These are phyloP conservation scores for Sarotherodon lohbergeri DNA, from an alignment of 2,113 vertebrate genomes.

Conservation along the genomic window DNA sequence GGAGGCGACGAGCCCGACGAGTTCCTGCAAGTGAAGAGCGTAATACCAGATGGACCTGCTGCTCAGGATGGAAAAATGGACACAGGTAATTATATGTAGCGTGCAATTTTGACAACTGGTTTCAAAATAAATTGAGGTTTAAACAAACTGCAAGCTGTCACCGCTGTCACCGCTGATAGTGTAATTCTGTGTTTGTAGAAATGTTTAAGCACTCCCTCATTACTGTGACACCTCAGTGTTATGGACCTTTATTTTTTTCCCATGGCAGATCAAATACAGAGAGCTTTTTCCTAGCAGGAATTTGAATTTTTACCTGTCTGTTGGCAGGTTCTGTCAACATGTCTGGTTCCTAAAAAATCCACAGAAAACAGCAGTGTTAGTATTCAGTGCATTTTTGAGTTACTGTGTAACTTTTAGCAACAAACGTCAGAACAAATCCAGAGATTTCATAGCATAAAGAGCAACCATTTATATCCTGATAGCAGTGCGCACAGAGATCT, in stretches of 20 bases:
- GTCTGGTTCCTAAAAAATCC: not conserved
- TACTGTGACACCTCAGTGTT: conserved; percentile 8
- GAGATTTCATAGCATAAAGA: not conserved
- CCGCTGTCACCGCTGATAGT: not conserved
- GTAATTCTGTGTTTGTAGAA: not conserved
- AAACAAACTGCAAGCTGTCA: not conserved
- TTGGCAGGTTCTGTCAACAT: not conserved
- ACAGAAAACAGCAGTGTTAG: not conserved
- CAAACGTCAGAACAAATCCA: not conserved
- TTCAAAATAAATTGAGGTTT: not conserved
- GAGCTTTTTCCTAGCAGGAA: not conserved
- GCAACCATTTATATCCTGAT: not conserved
- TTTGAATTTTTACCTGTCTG: not conserved
- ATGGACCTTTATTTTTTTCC: not conserved
- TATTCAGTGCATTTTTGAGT: not conserved
- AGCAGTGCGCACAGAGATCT: not conserved
- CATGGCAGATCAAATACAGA: not conserved
- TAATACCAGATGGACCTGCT: conserved; percentile 95
- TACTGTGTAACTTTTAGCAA: not conserved
- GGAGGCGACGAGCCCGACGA: conserved; percentile 97
- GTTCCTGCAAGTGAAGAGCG: conserved; percentile 98
- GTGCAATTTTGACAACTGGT: not conserved
- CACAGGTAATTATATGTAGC: conserved; percentile 78
- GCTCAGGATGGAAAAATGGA: conserved; percentile 98
- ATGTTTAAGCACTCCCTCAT: conserved; percentile 5